Evolutionary conservation across 1,140 invertebrate genomes (phyloP).

Genomic region (Thaumatotibia leucotreta): DNA sequence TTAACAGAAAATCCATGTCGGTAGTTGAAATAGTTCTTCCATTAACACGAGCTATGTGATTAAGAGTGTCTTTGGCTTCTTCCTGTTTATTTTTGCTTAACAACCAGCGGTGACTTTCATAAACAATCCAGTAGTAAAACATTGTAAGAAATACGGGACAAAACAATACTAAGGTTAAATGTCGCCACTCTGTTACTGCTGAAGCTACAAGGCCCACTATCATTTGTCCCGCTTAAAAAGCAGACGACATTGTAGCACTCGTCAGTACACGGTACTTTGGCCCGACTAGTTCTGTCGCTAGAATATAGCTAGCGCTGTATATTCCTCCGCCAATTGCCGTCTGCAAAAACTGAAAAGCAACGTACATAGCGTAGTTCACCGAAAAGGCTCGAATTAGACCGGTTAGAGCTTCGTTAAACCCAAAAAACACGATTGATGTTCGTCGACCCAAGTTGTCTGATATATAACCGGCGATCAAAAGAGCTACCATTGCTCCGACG

Average conservation of each 20-base stretch:
- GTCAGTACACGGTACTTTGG: constrained; percentile 84
- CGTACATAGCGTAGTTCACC: constrained; percentile 60
- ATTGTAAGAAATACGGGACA: constrained; percentile 80
- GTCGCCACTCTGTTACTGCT: constrained; percentile 82
- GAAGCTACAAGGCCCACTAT: constrained; percentile 82
- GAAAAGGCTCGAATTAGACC: constrained; percentile 56
- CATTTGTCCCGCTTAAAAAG: constrained; percentile 85
- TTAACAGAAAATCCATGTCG: constrained; percentile 69
- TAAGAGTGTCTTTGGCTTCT: constrained; percentile 78
- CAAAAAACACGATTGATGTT: constrained; percentile 54
- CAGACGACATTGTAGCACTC: constrained; percentile 83
- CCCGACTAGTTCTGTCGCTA: constrained; percentile 86
- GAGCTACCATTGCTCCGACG: constrained; percentile 52
- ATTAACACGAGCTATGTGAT: constrained; percentile 81
- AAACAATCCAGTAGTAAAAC: constrained; percentile 79
- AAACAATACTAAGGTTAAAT: constrained; percentile 82
- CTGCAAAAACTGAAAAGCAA: constrained; percentile 54
- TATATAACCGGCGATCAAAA: constrained; percentile 53
- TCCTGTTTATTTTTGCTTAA: constrained; percentile 83
- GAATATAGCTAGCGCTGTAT: constrained; percentile 63
- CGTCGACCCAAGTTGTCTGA: constrained; percentile 58
- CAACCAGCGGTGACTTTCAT: constrained; percentile 86
- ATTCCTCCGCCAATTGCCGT: constrained; percentile 58
- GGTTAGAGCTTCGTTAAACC: constrained; percentile 50
- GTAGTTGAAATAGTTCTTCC: constrained; percentile 76